A percentile compares a stretch with the other conserved stretches of the same genome.
Conservation (phyloP, 2,113 vertebrate species). For the Cyphomyrus discorhynchus region DNA sequence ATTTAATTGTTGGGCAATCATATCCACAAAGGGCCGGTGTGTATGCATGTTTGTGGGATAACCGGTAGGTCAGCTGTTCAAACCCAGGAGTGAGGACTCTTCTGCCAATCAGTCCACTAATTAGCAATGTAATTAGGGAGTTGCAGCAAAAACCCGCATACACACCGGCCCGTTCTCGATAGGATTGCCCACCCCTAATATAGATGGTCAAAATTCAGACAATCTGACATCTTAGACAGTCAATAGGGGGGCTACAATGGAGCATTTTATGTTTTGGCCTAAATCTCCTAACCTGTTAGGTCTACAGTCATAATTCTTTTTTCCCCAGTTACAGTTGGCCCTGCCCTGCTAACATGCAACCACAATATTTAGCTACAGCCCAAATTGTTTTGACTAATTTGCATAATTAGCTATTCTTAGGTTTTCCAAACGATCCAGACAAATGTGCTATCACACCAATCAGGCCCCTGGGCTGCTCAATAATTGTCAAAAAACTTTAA, state of each 20-base stretch:
- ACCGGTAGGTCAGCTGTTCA: no score
- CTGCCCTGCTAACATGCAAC: background rate
- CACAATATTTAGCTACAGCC: no score
- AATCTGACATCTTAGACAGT: background rate
- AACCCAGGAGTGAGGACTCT: no score
- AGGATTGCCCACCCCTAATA: no score
- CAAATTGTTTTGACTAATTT: no score
- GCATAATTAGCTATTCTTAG: background rate
- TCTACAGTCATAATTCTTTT: background rate
- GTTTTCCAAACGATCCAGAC: background rate
- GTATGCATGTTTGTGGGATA: no score
- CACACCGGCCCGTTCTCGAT: no score
- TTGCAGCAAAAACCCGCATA: no score
- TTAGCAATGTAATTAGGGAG: no score
- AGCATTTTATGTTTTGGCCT: background rate
- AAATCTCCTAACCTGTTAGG: background rate
- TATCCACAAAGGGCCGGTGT: no score
- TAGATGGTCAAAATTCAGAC: background rate
- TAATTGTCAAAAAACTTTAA: background rate
- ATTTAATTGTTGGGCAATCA: background rate
- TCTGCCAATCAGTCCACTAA: no score
- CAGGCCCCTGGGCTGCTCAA: background rate
- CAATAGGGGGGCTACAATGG: background rate
- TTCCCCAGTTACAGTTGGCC: background rate
- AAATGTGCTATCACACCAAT: background rate